Percentiles rank a stretch among this genome's conserved stretches.
Evolutionary conservation across 1,140 invertebrate species (phyloP).

Genomic region (Pinna nobilis): DNA sequence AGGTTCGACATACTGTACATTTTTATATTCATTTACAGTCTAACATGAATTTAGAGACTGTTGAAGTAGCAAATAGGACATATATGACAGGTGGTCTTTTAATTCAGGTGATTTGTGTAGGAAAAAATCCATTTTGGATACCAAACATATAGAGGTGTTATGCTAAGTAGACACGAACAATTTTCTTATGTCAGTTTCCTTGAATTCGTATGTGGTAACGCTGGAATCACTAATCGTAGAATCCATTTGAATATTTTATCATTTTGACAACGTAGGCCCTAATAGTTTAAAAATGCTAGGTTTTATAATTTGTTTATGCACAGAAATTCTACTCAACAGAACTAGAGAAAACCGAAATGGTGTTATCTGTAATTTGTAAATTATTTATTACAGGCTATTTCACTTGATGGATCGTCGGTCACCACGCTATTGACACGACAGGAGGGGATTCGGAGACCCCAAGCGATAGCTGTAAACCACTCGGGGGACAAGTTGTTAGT

Average conservation of each 20-base stretch:
- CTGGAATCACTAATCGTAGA: no score
- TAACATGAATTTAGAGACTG: not conserved
- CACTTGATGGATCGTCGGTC: constrained; percentile 20
- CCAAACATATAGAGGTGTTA: not conserved
- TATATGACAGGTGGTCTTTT: not conserved
- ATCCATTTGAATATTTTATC: not conserved
- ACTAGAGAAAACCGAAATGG: not conserved
- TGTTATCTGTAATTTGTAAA: not conserved
- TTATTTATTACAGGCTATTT: constrained; percentile 16
- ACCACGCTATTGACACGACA: constrained; percentile 12
- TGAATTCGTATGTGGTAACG: no score
- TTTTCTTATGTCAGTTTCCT: not conserved
- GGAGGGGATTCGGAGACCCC: constrained; percentile 30
- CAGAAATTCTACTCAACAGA: not conserved
- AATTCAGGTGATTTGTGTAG: not conserved
- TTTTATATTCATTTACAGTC: not conserved
- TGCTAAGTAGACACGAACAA: not conserved
- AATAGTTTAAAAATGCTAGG: not conserved
- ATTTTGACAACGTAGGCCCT: not conserved
- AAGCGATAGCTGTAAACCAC: constrained; percentile 15
- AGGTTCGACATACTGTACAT: constrained; percentile 4
- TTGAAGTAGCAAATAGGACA: no score
- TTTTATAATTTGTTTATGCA: not conserved
- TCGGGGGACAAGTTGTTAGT: constrained; percentile 30
- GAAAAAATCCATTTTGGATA: no score